phyloP scores from a whole-genome alignment of 1,140 invertebrate species.

The Wiebesia pumilae region DNA sequence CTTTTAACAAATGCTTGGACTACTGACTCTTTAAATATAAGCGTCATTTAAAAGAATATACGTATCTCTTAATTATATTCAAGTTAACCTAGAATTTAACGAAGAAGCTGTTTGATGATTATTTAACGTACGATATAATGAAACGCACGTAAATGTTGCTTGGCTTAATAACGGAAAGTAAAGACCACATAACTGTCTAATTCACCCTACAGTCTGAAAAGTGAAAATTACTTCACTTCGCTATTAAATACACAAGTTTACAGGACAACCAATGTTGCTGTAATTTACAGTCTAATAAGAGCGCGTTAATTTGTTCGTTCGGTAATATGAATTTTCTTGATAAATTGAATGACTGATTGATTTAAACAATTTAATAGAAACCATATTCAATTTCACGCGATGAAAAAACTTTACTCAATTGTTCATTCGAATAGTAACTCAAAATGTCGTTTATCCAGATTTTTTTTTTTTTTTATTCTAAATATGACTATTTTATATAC shows the following conservation, averaged over 20 bases:
- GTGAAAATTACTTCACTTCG: not conserved
- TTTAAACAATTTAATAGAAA: no score
- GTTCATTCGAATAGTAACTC: no score
- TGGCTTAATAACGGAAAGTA: not conserved
- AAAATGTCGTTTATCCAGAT: no score
- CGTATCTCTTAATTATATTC: no score
- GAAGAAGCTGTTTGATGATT: not conserved
- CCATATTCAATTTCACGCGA: no score
- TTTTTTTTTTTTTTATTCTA: no score
- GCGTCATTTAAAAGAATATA: no score
- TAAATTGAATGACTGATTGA: not conserved
- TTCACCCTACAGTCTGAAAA: not conserved
- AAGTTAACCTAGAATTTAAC: no score
- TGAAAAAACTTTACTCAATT: no score
- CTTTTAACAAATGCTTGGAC: no score
- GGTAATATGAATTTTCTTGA: not conserved
- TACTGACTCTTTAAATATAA: no score
- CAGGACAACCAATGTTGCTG: not conserved
- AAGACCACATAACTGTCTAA: not conserved
- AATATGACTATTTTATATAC: no score
- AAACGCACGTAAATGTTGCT: not conserved
- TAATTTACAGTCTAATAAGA: not conserved
- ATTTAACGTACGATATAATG: not conserved
- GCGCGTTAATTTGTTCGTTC: not conserved
- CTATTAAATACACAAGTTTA: not conserved